Conservation (phyloP, 2,797 vertebrate genomes). For the Echeneis naucrates region DNA sequence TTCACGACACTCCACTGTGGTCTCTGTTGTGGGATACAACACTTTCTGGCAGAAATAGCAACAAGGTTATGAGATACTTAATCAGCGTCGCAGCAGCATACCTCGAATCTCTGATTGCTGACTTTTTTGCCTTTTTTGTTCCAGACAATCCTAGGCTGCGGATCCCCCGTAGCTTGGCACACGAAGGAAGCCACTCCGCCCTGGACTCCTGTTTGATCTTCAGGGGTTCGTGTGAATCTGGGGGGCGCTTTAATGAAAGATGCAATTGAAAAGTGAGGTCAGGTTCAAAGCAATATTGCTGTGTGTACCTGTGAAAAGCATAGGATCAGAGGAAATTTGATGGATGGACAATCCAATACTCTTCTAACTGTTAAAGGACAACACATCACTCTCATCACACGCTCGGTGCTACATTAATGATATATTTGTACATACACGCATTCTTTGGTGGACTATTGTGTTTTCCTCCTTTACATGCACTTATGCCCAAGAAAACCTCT, state of each 20-base stretch:
- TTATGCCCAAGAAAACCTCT: conserved; percentile 4
- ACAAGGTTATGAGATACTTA: background rate
- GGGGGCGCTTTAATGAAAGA: conserved; percentile 88
- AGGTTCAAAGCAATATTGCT: background rate
- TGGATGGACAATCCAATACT: background rate
- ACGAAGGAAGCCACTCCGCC: conserved; percentile 97
- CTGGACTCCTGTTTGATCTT: conserved; percentile 96
- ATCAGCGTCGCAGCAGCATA: conserved; percentile 68
- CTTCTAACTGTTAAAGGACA: conserved; percentile 12
- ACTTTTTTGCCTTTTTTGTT: conserved; percentile 99
- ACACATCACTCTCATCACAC: background rate
- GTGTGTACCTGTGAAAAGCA: background rate
- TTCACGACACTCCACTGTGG: background rate
- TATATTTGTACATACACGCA: background rate
- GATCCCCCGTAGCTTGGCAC: conserved; percentile 96
- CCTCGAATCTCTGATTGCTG: conserved; percentile 99
- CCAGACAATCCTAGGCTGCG: conserved; percentile 98
- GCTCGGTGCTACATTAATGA: background rate
- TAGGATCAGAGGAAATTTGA: background rate
- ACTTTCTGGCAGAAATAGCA: conserved; percentile 1
- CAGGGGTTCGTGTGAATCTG: conserved; percentile 93
- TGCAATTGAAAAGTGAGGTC: conserved; percentile 8
- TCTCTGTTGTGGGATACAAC: background rate
- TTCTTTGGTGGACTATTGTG: conserved; percentile 24
- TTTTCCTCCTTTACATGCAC: conserved; percentile 9